Conservation (phyloP, 2,113 vertebrate species). For the human (Homo sapiens) region GRCh38 chr4:169013501-169014000, state of each 20-base stretch:
- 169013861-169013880: background rate
- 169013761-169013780: background rate
- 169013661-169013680: background rate
- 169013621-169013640: background rate
- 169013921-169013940: background rate
- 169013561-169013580: background rate
- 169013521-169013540: background rate
- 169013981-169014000: background rate
- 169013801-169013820: background rate
- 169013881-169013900: rapidly evolving
- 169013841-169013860: background rate
- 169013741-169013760: background rate
- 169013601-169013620: background rate
- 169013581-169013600: rapidly evolving
- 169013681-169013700: background rate
- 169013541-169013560: background rate
- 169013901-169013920: too few species aligned
- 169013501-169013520: background rate
- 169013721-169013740: background rate
- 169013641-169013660: background rate
- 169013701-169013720: background rate
- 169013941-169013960: background rate
- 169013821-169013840: background rate
- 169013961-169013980: background rate
- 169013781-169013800: background rate